A percentile compares a stretch with the other conserved stretches of the same genome.
Evolutionary conservation across 2,797 vertebrate species (phyloP).

Genomic region (Orestias chungarensis): DNA sequence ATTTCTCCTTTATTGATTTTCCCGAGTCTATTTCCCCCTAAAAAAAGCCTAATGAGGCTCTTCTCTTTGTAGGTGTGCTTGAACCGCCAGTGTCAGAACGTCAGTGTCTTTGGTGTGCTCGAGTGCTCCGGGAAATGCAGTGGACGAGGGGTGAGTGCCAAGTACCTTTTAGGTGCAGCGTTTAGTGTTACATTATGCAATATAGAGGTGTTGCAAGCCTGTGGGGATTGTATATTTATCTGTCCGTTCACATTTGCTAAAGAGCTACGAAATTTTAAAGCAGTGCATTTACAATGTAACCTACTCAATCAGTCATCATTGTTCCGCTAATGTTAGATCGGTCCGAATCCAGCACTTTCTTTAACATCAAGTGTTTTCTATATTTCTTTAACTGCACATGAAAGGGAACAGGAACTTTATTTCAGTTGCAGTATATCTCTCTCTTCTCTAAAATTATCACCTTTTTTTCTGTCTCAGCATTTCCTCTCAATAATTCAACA

Average conservation of each 20-base stretch:
- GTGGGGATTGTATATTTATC: slow-evolving; percentile 31
- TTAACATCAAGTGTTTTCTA: slow-evolving; percentile 42
- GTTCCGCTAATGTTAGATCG: slow-evolving; percentile 52
- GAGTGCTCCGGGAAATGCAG: slow-evolving; percentile 89
- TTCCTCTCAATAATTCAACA: slow-evolving; percentile 47
- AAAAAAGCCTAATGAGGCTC: slow-evolving; percentile 31
- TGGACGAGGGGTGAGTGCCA: slow-evolving; percentile 88
- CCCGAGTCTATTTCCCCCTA: slow-evolving; percentile 5
- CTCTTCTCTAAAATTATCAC: slow-evolving; percentile 35
- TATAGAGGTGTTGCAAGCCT: slow-evolving; percentile 15
- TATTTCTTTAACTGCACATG: slow-evolving; percentile 33
- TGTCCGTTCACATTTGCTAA: slow-evolving; percentile 32
- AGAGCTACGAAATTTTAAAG: slow-evolving; percentile 31
- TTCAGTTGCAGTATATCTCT: slow-evolving; percentile 5
- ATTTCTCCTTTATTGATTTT: slow-evolving; percentile 1
- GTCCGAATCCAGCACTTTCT: slow-evolving; percentile 48
- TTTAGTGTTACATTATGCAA: slow-evolving; percentile 48
- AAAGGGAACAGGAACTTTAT: background rate
- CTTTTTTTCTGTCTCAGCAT: slow-evolving; percentile 28
- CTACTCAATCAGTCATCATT: slow-evolving; percentile 54
- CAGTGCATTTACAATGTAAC: slow-evolving; percentile 27
- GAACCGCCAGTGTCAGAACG: slow-evolving; percentile 93
- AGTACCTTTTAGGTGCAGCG: slow-evolving; percentile 29
- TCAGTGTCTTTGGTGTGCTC: slow-evolving; percentile 90
- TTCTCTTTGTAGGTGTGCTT: slow-evolving; percentile 87